A percentile compares a stretch with the other conserved stretches of the same genome.
Conservation (phyloP, 2,888 invertebrate genomes). For the Limnephilus auricula region DNA sequence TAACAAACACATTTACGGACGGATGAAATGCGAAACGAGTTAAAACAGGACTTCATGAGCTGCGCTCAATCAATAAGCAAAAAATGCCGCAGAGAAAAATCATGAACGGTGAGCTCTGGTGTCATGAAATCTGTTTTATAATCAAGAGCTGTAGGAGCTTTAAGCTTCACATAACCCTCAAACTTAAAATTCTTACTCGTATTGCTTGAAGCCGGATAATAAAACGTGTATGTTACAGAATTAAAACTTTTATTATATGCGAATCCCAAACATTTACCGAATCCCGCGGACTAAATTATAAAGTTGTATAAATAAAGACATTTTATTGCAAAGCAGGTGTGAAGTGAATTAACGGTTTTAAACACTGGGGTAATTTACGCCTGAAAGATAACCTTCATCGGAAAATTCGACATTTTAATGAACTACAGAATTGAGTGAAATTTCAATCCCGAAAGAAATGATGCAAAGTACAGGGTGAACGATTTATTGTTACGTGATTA, state of each 20-base stretch:
- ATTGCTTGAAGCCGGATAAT: background rate
- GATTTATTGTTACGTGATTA: constrained; percentile 59
- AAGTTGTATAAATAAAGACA: background rate
- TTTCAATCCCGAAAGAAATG: background rate
- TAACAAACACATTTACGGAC: no score
- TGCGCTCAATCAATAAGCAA: background rate
- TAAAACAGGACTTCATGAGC: no score
- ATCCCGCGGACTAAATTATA: background rate
- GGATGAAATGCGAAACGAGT: no score
- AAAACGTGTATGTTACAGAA: background rate
- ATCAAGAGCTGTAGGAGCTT: background rate
- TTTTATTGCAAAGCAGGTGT: background rate
- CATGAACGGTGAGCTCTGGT: background rate
- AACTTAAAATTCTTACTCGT: no score
- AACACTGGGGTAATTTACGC: background rate
- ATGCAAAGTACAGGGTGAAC: constrained; percentile 46
- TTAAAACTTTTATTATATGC: background rate
- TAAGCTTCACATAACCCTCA: no score
- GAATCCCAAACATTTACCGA: background rate
- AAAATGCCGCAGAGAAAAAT: background rate
- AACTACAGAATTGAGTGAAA: background rate
- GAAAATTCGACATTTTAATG: background rate
- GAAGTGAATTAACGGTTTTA: background rate
- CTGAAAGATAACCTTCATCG: background rate
- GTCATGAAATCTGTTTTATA: background rate